A percentile compares a stretch with the other conserved stretches of the same genome.
Conservation (phyloP, 2,113 vertebrate genomes). For the Dromiciops gliroides region DNA sequence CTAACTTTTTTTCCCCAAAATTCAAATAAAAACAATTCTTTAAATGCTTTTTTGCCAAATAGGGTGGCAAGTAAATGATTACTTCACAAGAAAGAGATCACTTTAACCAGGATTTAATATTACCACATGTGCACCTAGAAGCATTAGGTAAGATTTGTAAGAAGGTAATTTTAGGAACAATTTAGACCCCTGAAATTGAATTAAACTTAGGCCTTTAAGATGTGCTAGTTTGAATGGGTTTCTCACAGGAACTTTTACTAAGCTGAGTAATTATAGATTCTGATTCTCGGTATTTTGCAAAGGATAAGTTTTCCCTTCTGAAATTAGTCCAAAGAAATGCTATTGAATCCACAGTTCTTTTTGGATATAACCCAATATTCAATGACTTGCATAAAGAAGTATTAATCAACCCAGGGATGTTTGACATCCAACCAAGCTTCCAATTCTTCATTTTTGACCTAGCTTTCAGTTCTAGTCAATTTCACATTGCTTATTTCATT, state of each 20-base stretch:
- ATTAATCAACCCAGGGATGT: not conserved
- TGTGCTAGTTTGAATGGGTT: not conserved
- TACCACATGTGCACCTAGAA: not conserved
- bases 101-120: not conserved
- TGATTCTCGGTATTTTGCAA: not conserved
- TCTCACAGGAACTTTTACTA: not conserved
- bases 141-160: not conserved
- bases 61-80: not conserved
- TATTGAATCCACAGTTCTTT: not conserved
- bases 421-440: not conserved
- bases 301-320: not conserved
- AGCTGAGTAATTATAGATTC: not conserved
- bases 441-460: not conserved
- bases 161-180: not conserved
- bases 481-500: not conserved
- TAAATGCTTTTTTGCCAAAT: not conserved
- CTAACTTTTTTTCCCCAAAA: not conserved
- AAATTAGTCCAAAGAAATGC: not conserved
- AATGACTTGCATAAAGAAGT: not conserved
- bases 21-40: not conserved
- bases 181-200: not conserved
- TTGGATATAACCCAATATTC: not conserved
- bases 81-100: not conserved
- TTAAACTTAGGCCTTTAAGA: not conserved
- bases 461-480: not conserved